phyloP scores from a whole-genome alignment of 2,113 vertebrate species.

The Anser cygnoides region DNA sequence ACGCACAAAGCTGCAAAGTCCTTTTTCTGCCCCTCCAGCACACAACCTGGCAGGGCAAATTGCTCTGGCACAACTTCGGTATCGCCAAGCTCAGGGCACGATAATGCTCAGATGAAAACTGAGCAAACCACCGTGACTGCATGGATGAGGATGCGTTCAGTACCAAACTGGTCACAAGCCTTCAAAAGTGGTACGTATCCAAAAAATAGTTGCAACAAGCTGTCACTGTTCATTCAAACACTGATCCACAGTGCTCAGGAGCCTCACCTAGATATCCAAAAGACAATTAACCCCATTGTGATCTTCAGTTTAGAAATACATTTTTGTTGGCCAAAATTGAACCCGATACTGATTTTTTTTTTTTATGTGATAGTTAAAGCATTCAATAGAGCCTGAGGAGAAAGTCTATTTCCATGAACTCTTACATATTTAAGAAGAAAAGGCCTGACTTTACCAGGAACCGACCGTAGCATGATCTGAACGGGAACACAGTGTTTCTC shows the following conservation, averaged over 20 bases:
- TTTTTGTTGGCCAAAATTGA: not conserved
- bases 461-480: not conserved
- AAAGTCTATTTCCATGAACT: not conserved
- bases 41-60: not conserved
- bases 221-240: not conserved
- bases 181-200: not conserved
- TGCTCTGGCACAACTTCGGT: not conserved
- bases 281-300: not conserved
- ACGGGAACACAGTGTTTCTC: not conserved
- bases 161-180: not conserved
- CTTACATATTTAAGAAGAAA: conserved; percentile 21
- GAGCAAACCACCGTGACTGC: not conserved
- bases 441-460: not conserved
- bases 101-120: not conserved
- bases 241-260: rapidly evolving
- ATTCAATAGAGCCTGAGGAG: not conserved
- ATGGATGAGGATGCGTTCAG: not conserved
- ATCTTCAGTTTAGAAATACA: not conserved
- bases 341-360: not conserved
- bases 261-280: not conserved
- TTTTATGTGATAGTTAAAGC: not conserved
- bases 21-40: not conserved
- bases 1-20: not conserved
- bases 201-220: not conserved
- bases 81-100: rapidly evolving